Evolutionary conservation across 53 echinoderm and acorn worm species (phyloP).

Genomic region (Stichopus horrens): DNA sequence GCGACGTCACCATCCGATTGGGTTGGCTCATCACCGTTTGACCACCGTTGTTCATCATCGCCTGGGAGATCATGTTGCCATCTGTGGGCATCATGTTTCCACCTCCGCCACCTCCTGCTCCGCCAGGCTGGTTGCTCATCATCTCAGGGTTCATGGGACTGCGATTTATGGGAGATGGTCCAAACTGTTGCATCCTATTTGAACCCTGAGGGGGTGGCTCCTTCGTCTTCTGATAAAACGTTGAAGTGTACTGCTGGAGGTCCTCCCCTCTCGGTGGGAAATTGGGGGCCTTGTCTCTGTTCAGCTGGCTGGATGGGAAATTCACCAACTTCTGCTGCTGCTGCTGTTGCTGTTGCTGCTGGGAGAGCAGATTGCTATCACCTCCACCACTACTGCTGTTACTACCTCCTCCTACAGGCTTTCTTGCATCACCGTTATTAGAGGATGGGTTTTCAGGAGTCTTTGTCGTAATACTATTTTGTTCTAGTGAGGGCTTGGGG

Average conservation of each 20-base stretch:
- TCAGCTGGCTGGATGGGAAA: constrained; percentile 93
- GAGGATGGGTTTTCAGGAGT: constrained; percentile 15
- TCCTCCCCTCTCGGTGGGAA: constrained; percentile 98
- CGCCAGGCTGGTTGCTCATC: constrained; percentile 52
- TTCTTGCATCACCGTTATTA: constrained; percentile 6
- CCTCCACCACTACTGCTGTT: neutral
- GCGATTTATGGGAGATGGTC: constrained; percentile 62
- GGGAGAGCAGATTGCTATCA: neutral
- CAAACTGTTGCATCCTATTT: constrained; percentile 71
- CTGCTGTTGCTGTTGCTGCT: neutral
- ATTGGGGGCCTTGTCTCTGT: constrained; percentile 97
- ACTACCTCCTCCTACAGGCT: neutral
- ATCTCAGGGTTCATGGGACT: constrained; percentile 86
- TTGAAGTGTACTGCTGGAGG: constrained; percentile 92
- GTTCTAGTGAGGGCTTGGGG: neutral
- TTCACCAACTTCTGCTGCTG: constrained; percentile 85
- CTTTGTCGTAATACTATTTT: constrained; percentile 10
- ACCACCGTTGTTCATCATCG: constrained; percentile 21
- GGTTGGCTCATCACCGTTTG: neutral
- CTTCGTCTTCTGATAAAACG: constrained; percentile 95
- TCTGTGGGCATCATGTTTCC: constrained; percentile 27
- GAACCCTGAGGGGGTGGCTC: constrained; percentile 51
- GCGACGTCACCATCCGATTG: constrained; percentile 47
- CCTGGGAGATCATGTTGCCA: constrained; percentile 26
- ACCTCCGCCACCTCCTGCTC: neutral